Percentiles rank a stretch among this genome's conserved stretches.
Conservation (phyloP, 1,140 invertebrate genomes). For the Saccostrea glomerata region DNA sequence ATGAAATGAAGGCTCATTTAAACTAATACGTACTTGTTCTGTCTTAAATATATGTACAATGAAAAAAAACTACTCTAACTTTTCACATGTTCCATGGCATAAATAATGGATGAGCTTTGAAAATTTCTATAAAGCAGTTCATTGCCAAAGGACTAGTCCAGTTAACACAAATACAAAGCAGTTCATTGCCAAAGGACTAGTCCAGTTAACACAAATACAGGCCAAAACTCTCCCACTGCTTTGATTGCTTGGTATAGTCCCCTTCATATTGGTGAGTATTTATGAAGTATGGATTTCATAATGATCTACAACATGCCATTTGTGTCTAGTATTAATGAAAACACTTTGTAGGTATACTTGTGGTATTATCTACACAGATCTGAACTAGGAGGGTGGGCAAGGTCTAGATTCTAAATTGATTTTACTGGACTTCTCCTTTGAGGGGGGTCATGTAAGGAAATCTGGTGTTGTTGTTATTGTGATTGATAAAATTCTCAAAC, state of each 20-base stretch:
- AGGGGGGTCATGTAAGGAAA: background rate
- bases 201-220: background rate
- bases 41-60: background rate
- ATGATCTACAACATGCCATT: background rate
- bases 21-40: background rate
- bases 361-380: conserved; percentile 5
- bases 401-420: background rate
- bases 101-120: background rate
- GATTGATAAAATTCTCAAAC: conserved; percentile 56
- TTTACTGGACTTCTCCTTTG: conserved; percentile 24
- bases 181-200: background rate
- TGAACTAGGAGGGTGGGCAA: background rate
- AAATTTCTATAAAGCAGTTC: background rate
- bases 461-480: conserved; percentile 38
- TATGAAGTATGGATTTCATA: background rate
- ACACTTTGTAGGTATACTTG: background rate
- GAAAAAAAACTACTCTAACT: background rate
- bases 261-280: background rate
- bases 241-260: conserved; percentile 19
- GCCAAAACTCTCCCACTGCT: background rate
- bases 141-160: background rate
- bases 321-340: background rate
- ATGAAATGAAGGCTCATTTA: background rate
- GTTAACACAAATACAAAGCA: background rate
- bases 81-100: background rate